Evolutionary conservation across 2,888 invertebrate species (phyloP).

Genomic region (Conus canariensis): DNA sequence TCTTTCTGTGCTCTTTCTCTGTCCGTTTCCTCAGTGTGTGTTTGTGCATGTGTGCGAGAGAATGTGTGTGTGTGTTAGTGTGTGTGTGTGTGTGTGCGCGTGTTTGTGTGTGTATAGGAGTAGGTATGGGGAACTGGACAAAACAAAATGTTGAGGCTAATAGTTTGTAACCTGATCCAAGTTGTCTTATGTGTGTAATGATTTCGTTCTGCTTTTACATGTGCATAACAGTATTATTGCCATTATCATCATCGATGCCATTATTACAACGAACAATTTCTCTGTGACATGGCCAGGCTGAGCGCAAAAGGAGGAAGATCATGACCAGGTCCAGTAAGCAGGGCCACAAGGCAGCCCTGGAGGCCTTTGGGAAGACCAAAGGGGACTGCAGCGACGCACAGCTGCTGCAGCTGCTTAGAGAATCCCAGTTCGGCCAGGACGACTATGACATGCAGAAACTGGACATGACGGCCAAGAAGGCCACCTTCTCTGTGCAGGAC

Average conservation of each 20-base stretch:
- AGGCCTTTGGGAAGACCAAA: constrained; percentile 83
- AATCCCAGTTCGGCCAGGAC: constrained; percentile 82
- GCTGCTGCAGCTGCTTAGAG: constrained; percentile 85
- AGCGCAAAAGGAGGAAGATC: constrained; percentile 83
- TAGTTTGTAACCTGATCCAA: too few relatives aligned
- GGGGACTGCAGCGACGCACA: constrained; percentile 80
- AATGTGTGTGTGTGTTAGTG: background rate
- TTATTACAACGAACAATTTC: background rate
- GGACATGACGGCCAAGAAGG: constrained; percentile 88
- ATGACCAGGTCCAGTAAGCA: constrained; percentile 84
- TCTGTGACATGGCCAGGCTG: constrained; percentile 80
- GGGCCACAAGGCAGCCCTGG: constrained; percentile 84
- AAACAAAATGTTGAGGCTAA: too few relatives aligned
- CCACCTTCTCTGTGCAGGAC: constrained; percentile 91
- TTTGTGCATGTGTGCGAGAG: background rate
- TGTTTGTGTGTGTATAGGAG: background rate
- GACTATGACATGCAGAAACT: constrained; percentile 88
- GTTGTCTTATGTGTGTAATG: background rate
- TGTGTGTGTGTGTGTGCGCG: background rate
- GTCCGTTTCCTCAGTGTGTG: background rate
- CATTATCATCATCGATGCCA: too few relatives aligned
- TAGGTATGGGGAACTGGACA: background rate
- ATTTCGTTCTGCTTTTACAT: too few relatives aligned
- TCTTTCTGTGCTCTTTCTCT: too few relatives aligned
- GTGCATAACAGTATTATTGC: too few relatives aligned